These are phyloP conservation scores for Nysson spinosus DNA, from an alignment of 2,888 invertebrate genomes.

Conservation along the genomic window DNA sequence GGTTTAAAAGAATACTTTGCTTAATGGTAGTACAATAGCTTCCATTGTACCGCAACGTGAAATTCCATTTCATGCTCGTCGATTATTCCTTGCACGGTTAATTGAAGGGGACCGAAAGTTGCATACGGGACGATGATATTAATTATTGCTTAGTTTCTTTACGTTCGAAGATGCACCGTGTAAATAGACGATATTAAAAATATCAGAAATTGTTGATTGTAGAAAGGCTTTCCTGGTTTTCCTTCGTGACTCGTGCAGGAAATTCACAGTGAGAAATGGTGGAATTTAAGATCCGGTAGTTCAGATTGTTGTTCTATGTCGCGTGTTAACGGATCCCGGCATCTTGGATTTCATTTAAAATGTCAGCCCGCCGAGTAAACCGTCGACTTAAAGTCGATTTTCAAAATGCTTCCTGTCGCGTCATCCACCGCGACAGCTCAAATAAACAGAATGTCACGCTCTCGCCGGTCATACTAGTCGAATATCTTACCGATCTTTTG, in stretches of 20 bases:
- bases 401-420: slow-evolving; percentile 59
- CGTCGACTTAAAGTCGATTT: slow-evolving; percentile 46
- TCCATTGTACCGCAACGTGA: too few species aligned
- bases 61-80: slow-evolving; percentile 68
- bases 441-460: slow-evolving; percentile 69
- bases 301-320: slow-evolving; percentile 50
- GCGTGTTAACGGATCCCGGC: slow-evolving; percentile 12
- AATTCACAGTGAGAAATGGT: neutral
- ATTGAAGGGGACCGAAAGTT: slow-evolving; percentile 51
- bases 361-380: slow-evolving; percentile 52
- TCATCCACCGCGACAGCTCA: slow-evolving; percentile 66
- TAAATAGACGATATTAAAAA: too few species aligned
- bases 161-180: neutral
- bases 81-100: slow-evolving; percentile 61
- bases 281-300: slow-evolving; percentile 21
- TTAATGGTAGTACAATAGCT: too few species aligned
- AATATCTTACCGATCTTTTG: too few species aligned
- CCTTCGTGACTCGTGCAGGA: neutral
- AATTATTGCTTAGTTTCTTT: too few species aligned
- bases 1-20: too few species aligned
- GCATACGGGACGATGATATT: slow-evolving; percentile 18
- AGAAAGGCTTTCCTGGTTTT: neutral
- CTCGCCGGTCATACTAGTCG: too few species aligned
- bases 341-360: slow-evolving; percentile 49
- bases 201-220: too few species aligned